Percentiles rank a stretch among this genome's conserved stretches.
These are phyloP conservation scores for Drosophila glabriapex DNA, from an alignment of 2,888 invertebrate genomes.

Conservation along the genomic window DNA sequence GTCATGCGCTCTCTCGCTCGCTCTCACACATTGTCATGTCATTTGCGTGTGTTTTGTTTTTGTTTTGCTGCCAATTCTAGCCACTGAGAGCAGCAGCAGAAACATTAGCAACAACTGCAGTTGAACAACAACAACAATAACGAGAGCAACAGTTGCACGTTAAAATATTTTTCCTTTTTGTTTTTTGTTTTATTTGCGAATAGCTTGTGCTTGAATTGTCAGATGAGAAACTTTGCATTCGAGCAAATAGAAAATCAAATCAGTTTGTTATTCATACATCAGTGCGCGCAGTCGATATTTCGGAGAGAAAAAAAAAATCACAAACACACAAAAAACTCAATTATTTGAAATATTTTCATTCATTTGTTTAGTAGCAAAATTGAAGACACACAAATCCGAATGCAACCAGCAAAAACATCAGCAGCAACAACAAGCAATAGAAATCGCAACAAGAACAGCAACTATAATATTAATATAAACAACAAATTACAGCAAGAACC, in stretches of 20 bases:
- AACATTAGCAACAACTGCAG: conserved; percentile 15
- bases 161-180: neutral
- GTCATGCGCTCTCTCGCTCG: conserved; percentile 65
- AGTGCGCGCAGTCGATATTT: conserved; percentile 39
- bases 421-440: conserved; percentile 9
- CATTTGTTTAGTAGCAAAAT: conserved; percentile 44
- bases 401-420: conserved; percentile 24
- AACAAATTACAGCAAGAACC: conserved; percentile 21
- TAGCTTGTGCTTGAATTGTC: conserved; percentile 36
- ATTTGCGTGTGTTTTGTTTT: conserved; percentile 61
- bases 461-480: conserved; percentile 5
- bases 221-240: conserved; percentile 15
- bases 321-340: conserved; percentile 32
- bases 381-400: conserved; percentile 28
- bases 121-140: conserved; percentile 10
- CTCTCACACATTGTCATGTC: conserved; percentile 22
- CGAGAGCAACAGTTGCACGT: conserved; percentile 51
- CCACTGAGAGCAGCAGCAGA: conserved; percentile 7
- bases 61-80: conserved; percentile 63
- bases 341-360: conserved; percentile 31
- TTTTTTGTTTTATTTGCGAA: too few relatives aligned
- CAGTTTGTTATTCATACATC: conserved; percentile 40
- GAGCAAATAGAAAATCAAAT: conserved; percentile 34
- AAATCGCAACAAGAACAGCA: neutral
- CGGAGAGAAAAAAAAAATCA: conserved; percentile 7